Conservation (phyloP, 2,113 vertebrate genomes). For the Catharus fuscescens region DNA sequence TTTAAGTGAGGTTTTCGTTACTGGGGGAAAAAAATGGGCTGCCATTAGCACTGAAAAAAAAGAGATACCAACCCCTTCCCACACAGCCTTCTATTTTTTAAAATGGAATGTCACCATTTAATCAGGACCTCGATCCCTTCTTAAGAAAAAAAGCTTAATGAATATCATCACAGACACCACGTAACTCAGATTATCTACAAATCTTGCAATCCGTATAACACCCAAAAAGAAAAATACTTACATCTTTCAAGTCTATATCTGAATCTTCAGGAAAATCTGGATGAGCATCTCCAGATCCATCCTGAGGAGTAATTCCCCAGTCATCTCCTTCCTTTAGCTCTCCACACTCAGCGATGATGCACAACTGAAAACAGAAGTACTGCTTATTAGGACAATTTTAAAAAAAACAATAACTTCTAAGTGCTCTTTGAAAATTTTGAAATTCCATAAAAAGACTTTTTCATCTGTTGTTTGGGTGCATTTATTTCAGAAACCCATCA, state of each 20-base stretch:
- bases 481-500: background rate
- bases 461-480: constrained; percentile 13
- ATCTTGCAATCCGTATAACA: background rate
- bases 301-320: constrained; percentile 78
- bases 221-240: constrained; percentile 66
- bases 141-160: background rate
- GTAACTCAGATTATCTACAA: background rate
- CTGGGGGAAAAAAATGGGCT: background rate
- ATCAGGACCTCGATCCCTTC: background rate
- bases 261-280: constrained; percentile 95
- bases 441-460: background rate
- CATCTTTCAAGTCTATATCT: constrained; percentile 89
- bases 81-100: background rate
- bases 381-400: background rate
- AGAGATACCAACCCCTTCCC: background rate
- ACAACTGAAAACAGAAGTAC: constrained; percentile 75
- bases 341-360: constrained; percentile 89
- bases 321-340: constrained; percentile 88
- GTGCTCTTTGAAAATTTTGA: background rate
- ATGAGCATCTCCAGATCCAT: constrained; percentile 86
- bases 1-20: background rate
- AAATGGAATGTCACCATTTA: background rate
- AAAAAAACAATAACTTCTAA: background rate
- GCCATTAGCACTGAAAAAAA: background rate
- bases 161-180: background rate